A percentile compares a stretch with the other conserved stretches of the same genome.
Conservation (phyloP, 2,888 invertebrate genomes). For the Drosophila multiciliata region DNA sequence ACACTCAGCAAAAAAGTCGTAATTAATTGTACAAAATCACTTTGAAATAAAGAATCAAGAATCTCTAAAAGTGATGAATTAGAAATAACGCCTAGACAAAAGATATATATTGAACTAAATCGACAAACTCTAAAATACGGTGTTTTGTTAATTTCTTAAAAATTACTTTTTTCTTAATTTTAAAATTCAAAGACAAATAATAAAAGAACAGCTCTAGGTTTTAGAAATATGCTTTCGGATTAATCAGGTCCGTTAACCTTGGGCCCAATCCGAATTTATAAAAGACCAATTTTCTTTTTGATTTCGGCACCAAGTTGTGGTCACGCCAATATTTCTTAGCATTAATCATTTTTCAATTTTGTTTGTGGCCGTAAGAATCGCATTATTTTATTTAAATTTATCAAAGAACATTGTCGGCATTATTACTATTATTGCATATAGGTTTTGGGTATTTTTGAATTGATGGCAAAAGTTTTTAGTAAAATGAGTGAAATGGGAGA, state of each 20-base stretch:
- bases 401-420: neutral
- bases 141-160: no score
- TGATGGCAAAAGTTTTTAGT: neutral
- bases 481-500: neutral
- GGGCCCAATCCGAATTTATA: no score
- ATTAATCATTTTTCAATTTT: neutral
- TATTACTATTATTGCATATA: neutral
- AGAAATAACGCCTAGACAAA: no score
- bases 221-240: no score
- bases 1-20: conserved; percentile 5
- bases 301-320: conserved; percentile 12
- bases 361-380: neutral
- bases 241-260: no score
- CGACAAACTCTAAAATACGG: no score
- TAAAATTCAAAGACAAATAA: neutral
- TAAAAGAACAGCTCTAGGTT: neutral
- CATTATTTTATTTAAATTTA: neutral
- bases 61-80: no score
- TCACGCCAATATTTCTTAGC: neutral
- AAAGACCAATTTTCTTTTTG: neutral
- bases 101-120: no score
- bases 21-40: neutral
- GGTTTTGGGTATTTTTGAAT: neutral
- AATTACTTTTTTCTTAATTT: no score
- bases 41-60: no score